Percentiles rank a stretch among this genome's conserved stretches.
These are phyloP conservation scores for Melitaea cinxia DNA, from an alignment of 1,140 invertebrate genomes.

Conservation along the genomic window DNA sequence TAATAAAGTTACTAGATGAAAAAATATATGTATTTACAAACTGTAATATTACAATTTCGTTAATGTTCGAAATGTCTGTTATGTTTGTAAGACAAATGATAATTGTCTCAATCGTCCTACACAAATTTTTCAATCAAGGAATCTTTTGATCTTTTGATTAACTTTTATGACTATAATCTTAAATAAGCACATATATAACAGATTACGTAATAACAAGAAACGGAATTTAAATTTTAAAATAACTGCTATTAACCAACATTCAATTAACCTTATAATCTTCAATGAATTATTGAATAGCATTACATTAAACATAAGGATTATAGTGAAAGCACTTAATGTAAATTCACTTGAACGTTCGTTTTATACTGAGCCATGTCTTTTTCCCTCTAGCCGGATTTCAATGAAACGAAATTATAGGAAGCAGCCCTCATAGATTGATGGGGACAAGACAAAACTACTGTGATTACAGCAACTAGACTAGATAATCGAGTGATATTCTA, in stretches of 20 bases:
- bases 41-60: not conserved
- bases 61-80: too few relatives aligned
- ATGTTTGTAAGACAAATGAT: too few relatives aligned
- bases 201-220: too few relatives aligned
- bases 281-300: not conserved
- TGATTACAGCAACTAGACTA: conserved; percentile 50
- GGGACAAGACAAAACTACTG: conserved; percentile 37
- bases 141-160: too few relatives aligned
- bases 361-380: conserved; percentile 46
- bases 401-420: conserved; percentile 68
- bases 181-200: too few relatives aligned
- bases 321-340: conserved; percentile 46
- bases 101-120: too few relatives aligned
- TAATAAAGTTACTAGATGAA: not conserved
- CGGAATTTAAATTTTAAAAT: too few relatives aligned
- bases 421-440: conserved; percentile 45
- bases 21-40: not conserved
- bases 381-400: conserved; percentile 49
- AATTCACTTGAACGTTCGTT: conserved; percentile 39
- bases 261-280: not conserved
- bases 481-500: conserved; percentile 58
- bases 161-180: too few relatives aligned
- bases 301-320: conserved; percentile 23
- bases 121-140: too few relatives aligned
- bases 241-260: not conserved